Evolutionary conservation across 2,888 invertebrate genomes (phyloP), one percentile per base, ranked within the genome.

Genomic region (Timema podura): DNA sequence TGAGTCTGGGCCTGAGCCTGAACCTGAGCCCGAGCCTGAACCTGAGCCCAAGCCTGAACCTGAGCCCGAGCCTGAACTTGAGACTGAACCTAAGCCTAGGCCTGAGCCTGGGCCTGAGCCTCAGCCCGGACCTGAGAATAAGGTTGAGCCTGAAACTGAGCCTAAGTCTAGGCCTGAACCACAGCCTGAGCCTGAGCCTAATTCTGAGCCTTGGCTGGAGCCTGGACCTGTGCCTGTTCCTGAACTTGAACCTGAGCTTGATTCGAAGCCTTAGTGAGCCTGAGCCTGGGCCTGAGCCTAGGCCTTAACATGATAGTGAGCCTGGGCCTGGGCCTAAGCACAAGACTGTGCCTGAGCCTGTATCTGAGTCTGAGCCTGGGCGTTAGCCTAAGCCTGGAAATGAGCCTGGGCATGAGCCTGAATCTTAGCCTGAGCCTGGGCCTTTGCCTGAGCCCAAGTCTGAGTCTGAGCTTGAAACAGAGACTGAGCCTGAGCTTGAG

Each of bases 41-140:
- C 30, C 47, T 30, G 75, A 78, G 61, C 73, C 75, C 76, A 77
- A 10, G 10, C 30, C 45, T 45, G 59, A 44, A 44, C 30, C 47
- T 30, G 75, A 78, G 61, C 73, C 75, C 76, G 77, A 10, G 10
- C 30, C 45, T 45, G 59, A 76, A 6, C 67, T 46, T 46, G 6
- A 46, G 0, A 9, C 13, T 6, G 16, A 13, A 15, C 9, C 49
- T 13, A 9, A 9, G 61, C 11, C 61, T 15, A 9, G 16, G 16
- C 9, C n/a, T 61, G n/a, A 15, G 15, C 61, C n/a, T n/a, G 16
- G 61, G 16, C 61, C 73, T 76, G 76, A 45, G 68, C 74, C 70
- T 76, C 76, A 48, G 70, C 72, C 65, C 76, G 76, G 49, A 73
- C 73, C 75, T 72, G 67, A 10, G 66, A 49, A 11, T 72, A 75